Conservation (phyloP, 2,797 vertebrate genomes). For the Miichthys miiuy region DNA sequence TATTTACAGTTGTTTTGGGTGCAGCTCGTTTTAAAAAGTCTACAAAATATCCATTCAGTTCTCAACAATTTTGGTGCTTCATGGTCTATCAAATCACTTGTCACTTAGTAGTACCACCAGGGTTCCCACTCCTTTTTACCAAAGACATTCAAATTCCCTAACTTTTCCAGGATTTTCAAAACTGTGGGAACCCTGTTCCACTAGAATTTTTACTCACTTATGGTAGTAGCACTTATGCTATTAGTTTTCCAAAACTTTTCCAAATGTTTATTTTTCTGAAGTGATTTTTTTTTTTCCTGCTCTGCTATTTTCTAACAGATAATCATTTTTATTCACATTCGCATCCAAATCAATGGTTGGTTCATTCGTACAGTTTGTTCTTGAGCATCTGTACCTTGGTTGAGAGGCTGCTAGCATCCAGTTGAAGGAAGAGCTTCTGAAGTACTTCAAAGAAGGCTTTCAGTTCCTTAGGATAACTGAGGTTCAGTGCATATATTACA, state of each 20-base stretch:
- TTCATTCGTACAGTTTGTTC: conserved; percentile 29
- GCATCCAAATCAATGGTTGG: neutral
- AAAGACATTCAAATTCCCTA: too few relatives aligned
- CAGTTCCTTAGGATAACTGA: conserved; percentile 29
- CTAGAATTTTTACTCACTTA: neutral
- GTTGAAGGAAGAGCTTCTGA: conserved; percentile 34
- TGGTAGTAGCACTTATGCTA: conserved; percentile 13
- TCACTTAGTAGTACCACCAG: neutral
- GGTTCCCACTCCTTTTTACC: too few relatives aligned
- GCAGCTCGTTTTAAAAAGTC: conserved; percentile 13
- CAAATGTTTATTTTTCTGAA: neutral
- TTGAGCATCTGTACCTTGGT: conserved; percentile 24
- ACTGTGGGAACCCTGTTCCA: too few relatives aligned
- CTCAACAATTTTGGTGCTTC: conserved; percentile 18
- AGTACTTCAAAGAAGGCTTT: conserved; percentile 27
- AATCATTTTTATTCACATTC: conserved; percentile 10
- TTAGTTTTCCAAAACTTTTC: conserved; percentile 28
- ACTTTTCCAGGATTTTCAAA: neutral
- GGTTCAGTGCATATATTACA: conserved; percentile 47
- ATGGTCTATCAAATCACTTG: conserved; percentile 17
- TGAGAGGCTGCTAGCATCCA: conserved; percentile 19
- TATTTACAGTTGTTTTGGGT: conserved; percentile 3
- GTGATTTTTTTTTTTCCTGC: neutral
- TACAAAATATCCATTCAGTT: conserved; percentile 17
- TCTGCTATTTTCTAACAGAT: neutral